These are phyloP conservation scores for Gymnocheta viridis DNA, from an alignment of 2,888 invertebrate species.

Conservation along the genomic window DNA sequence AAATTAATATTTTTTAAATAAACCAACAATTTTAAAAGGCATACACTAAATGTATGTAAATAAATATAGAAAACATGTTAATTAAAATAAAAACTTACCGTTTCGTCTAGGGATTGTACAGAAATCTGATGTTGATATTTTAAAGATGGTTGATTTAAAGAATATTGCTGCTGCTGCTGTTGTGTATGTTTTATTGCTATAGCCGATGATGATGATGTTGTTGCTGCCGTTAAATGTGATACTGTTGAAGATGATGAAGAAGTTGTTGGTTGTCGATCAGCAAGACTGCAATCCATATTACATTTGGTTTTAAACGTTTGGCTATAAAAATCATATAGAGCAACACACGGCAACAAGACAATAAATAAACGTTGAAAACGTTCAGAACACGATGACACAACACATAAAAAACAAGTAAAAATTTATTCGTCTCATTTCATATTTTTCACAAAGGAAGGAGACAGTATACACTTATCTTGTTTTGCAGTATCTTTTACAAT, in stretches of 20 bases:
- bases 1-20: too few relatives aligned
- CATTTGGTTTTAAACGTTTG: slow-evolving; percentile 69
- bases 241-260: slow-evolving; percentile 32
- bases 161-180: slow-evolving; percentile 45
- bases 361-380: slow-evolving; percentile 39
- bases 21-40: neutral
- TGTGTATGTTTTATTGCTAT: slow-evolving; percentile 34
- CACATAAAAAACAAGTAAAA: neutral
- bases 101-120: slow-evolving; percentile 73
- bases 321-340: slow-evolving; percentile 61
- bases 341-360: slow-evolving; percentile 27
- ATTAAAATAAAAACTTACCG: slow-evolving; percentile 69
- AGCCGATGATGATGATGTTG: slow-evolving; percentile 35
- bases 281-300: slow-evolving; percentile 75
- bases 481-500: neutral
- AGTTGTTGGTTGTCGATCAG: slow-evolving; percentile 69
- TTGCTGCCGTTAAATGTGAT: slow-evolving; percentile 27
- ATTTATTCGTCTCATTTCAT: slow-evolving; percentile 1
- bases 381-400: slow-evolving; percentile 38
- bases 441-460: neutral
- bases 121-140: slow-evolving; percentile 65
- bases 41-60: neutral
- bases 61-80: slow-evolving; percentile 9
- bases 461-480: neutral
- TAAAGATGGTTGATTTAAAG: slow-evolving; percentile 39